Percentiles rank a stretch among this genome's conserved stretches.
These are phyloP conservation scores for Drosophila engyochracea DNA, from an alignment of 2,888 invertebrate species.

Conservation along the genomic window DNA sequence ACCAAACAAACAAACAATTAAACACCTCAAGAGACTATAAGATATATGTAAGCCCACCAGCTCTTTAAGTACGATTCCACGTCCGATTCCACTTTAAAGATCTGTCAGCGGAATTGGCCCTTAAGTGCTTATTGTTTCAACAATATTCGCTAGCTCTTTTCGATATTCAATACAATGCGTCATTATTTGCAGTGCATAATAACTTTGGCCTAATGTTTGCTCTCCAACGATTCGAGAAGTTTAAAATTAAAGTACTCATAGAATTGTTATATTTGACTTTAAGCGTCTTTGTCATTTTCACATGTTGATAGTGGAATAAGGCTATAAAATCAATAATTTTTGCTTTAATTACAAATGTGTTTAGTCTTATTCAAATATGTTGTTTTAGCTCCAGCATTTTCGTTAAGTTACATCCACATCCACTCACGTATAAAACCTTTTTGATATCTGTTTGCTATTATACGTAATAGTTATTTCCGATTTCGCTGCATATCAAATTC, in stretches of 20 bases:
- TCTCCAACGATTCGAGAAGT: neutral
- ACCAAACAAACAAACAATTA: conserved; percentile 11
- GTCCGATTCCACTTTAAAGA: conserved; percentile 9
- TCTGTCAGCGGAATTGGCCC: conserved; percentile 21
- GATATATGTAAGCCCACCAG: neutral
- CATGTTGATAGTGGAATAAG: no score
- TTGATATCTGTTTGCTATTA: neutral
- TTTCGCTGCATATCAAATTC: neutral
- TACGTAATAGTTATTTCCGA: neutral
- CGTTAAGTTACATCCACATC: neutral
- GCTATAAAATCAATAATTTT: neutral
- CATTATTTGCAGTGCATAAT: neutral
- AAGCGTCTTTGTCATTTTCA: neutral
- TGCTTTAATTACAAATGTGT: neutral
- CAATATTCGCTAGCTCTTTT: neutral
- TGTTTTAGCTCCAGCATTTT: neutral
- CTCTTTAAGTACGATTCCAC: conserved; percentile 4
- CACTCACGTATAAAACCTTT: neutral
- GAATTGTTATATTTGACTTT: neutral
- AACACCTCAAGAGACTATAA: conserved; percentile 2
- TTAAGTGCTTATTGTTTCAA: conserved; percentile 19
- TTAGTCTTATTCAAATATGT: neutral
- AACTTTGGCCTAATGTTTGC: neutral
- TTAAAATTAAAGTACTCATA: neutral
- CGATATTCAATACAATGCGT: conserved; percentile 9